These are phyloP conservation scores for Isichthys henryi DNA, from an alignment of 2,113 vertebrate genomes.

Conservation along the genomic window DNA sequence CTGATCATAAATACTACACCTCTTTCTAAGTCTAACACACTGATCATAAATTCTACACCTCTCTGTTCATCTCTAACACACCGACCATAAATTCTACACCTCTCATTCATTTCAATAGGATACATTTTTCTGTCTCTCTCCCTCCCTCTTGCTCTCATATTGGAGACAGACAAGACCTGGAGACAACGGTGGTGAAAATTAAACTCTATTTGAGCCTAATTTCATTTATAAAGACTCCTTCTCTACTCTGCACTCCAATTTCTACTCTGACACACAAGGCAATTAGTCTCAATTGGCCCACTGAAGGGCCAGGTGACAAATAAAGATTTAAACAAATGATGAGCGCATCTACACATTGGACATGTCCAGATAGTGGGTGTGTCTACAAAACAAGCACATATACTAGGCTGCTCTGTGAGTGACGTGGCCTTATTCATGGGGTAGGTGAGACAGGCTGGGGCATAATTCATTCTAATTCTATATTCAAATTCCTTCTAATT, in stretches of 20 bases:
- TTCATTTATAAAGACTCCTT: not conserved
- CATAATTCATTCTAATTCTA: not conserved
- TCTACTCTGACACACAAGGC: not conserved
- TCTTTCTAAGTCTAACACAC: not conserved
- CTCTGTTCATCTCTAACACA: not conserved
- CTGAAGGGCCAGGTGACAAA: not conserved
- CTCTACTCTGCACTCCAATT: not conserved
- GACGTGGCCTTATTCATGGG: not conserved
- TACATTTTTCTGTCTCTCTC: not conserved
- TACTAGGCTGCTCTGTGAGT: not conserved
- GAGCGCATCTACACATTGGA: too few species aligned
- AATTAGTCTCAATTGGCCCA: not conserved
- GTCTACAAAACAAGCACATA: not conserved
- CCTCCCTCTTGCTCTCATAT: not conserved
- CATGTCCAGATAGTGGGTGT: not conserved
- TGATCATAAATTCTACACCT: not conserved
- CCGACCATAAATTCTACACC: not conserved
- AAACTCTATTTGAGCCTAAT: constrained; percentile 13
- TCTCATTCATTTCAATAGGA: not conserved
- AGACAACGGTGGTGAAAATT: not conserved
- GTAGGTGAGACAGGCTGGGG: not conserved
- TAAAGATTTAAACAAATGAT: not conserved
- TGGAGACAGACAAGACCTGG: not conserved
- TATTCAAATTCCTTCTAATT: not conserved
- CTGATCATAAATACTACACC: not conserved